A percentile compares a stretch with the other conserved stretches of the same genome.
phyloP scores from a whole-genome alignment of 2,888 invertebrate species.

The Spodoptera littoralis region DNA sequence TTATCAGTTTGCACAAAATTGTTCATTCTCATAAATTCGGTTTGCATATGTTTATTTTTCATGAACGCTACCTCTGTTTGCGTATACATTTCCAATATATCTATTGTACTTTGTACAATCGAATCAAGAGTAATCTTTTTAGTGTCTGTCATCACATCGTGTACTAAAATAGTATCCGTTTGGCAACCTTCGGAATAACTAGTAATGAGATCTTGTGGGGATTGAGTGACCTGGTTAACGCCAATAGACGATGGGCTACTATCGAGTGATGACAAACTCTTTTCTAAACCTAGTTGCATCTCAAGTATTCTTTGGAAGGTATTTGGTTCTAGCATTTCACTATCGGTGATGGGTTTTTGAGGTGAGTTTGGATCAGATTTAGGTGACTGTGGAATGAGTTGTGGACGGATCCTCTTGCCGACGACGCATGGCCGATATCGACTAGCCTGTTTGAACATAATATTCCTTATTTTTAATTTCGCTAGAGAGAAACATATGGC shows the following conservation, averaged over 20 bases:
- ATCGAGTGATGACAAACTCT: slow-evolving; percentile 77
- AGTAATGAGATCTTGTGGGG: slow-evolving; percentile 76
- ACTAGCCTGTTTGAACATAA: slow-evolving; percentile 86
- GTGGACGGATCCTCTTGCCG: slow-evolving; percentile 77
- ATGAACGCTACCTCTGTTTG: slow-evolving; percentile 78
- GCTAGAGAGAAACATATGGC: slow-evolving; percentile 49
- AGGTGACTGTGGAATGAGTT: slow-evolving; percentile 70
- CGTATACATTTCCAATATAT: slow-evolving; percentile 76
- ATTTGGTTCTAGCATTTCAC: slow-evolving; percentile 71
- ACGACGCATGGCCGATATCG: slow-evolving; percentile 83
- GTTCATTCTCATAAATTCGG: slow-evolving; percentile 65
- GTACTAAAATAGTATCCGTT: slow-evolving; percentile 78
- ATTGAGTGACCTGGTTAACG: slow-evolving; percentile 77
- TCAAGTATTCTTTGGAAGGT: slow-evolving; percentile 78
- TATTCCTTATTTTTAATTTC: slow-evolving; percentile 50
- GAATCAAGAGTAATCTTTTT: slow-evolving; percentile 79
- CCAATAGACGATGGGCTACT: slow-evolving; percentile 77
- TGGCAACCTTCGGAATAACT: slow-evolving; percentile 82
- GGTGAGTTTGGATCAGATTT: slow-evolving; percentile 72
- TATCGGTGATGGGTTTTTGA: slow-evolving; percentile 43
- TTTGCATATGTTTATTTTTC: slow-evolving; percentile 80
- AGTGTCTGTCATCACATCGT: slow-evolving; percentile 80
- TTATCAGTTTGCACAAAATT: slow-evolving; percentile 77
- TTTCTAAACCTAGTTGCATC: slow-evolving; percentile 83
- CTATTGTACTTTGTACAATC: slow-evolving; percentile 74